Percentiles rank a stretch among this genome's conserved stretches.
Evolutionary conservation across 1,140 invertebrate genomes (phyloP).

Genomic region (Brachionus manjavacas): DNA sequence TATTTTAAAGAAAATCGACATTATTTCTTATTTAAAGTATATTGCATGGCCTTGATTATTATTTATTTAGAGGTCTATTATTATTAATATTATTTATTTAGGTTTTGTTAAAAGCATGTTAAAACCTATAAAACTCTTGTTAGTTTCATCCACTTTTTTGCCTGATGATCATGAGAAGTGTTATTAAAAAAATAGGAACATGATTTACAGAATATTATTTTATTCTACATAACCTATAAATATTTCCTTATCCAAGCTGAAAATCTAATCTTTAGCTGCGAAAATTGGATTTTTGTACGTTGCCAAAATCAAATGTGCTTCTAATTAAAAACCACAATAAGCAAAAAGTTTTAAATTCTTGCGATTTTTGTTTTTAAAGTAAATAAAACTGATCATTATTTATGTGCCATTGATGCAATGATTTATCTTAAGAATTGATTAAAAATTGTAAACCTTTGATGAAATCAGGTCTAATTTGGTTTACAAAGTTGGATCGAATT

Average conservation of each 20-base stretch:
- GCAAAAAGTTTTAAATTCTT: not conserved
- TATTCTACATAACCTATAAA: not conserved
- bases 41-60: not conserved
- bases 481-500: slow-evolving; percentile 1
- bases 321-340: slow-evolving; percentile 7
- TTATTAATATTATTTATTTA: too few relatives aligned
- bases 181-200: not conserved
- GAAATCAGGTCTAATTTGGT: not conserved
- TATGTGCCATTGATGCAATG: not conserved
- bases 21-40: not conserved
- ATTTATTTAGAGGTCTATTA: not conserved
- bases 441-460: not conserved
- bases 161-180: not conserved
- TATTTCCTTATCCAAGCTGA: not conserved
- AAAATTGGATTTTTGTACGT: not conserved
- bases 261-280: not conserved
- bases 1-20: not conserved
- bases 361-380: not conserved
- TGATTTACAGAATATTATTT: not conserved
- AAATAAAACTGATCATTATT: not conserved
- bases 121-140: not conserved
- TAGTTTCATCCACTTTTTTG: not conserved
- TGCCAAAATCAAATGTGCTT: not conserved
- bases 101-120: not conserved
- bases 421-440: not conserved